Base-by-base conservation (phyloP, 2,888 invertebrate species). In the Drosophila anceps region DNA sequence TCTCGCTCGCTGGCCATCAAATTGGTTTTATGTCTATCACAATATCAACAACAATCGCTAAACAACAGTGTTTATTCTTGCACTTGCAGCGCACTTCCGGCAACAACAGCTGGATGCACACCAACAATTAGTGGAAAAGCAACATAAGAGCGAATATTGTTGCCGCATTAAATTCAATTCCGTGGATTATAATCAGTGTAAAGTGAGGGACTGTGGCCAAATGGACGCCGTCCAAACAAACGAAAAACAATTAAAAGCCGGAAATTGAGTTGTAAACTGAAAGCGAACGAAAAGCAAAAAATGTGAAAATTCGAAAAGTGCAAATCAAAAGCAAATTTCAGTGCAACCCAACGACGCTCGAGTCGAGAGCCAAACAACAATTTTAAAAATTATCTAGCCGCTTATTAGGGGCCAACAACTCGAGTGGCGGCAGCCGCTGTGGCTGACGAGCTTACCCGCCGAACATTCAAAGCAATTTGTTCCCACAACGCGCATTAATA, bases 21-120 rank as follows among this genome's bases (percentile, higher is more conserved):
- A 57, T 60, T 64, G 20, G 46, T 64, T 68, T 67, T 44, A 68
- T 61, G 69, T 27, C 13, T 8, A 41, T 15, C 13, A 18, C n/a
- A 27, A 39, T 8, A 39, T 48, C 63, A 59, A n/a, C n/a, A 44
- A 33, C 43, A 69, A 74, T 63, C 70, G 67, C 68, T 72, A 76
- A 81, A 69, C 50, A 71, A 61, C 65, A 60, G 69, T 81, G 89
- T 73, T 79, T 84, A 69, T 76, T 76, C 72, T 77, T 84, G 69
- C 76, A 80, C 74, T 88, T 86, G 72, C 90, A 86, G 86, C 59
- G 33, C 63, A 87, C 74, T 77, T 89, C 88, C 76, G 85, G 84
- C 80, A 71, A 24, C 73, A 73, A 64, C 88, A 87, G 90, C 88
- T 89, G 90, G 73, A 73, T 71, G 73, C 86, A 83, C 44, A 69